phyloP scores from a whole-genome alignment of 1,140 invertebrate genomes.

The Akabosia matsudoensis region DNA sequence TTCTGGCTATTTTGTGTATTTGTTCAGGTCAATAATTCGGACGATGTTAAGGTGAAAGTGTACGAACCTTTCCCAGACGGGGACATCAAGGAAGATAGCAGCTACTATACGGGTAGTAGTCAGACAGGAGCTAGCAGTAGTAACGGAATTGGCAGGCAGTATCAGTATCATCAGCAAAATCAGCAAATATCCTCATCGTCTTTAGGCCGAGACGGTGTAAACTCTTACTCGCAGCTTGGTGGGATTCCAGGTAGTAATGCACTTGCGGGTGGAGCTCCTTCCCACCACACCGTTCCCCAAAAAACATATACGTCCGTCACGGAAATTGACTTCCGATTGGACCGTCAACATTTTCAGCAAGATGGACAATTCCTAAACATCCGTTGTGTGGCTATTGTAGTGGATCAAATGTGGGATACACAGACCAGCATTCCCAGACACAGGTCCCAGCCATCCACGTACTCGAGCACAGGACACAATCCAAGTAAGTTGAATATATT shows the following conservation, averaged over 20 bases:
- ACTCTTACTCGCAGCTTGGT: background rate
- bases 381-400: background rate
- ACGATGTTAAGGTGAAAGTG: background rate
- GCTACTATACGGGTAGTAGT: background rate
- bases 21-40: background rate
- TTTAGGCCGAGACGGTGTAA: background rate
- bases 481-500: constrained; percentile 1
- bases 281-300: background rate
- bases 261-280: no score
- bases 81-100: background rate
- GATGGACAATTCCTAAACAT: background rate
- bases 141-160: background rate
- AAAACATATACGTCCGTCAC: background rate
- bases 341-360: background rate
- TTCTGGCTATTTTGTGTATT: background rate
- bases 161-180: constrained; percentile 7
- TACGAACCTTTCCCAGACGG: background rate
- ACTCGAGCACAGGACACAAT: background rate
- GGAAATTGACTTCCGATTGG: constrained; percentile 18
- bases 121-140: background rate
- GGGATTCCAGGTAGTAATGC: background rate
- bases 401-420: constrained; percentile 1
- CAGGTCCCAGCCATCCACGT: background rate
- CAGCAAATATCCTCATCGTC: constrained; percentile 9
- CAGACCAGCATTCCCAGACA: background rate